Base-by-base conservation (phyloP, 2,797 vertebrate species). In the Phoebastria nigripes region DNA sequence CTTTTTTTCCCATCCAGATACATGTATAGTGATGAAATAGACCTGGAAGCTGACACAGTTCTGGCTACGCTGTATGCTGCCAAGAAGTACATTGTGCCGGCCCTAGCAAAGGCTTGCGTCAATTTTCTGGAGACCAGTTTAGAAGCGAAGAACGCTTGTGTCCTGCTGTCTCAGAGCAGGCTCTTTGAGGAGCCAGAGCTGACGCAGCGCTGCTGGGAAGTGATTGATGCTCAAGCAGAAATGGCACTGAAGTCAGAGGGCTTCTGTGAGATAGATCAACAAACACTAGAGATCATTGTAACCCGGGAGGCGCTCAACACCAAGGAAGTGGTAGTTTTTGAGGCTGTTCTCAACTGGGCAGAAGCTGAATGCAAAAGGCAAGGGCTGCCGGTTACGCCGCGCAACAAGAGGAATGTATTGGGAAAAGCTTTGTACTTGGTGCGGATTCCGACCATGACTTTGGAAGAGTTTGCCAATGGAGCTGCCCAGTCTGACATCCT, bases 171-270 rank as follows among this genome's bases (percentile, higher is more conserved):
- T 47, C 99, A 99, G 98, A 99, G 99, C 98, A 98, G 99, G 26
- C 98, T 99, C 77, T 99, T 99, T 7, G 99, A 99, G 97, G 99
- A 99, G 97, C 99, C 99, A 0, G 99, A 99, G 97, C 98, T 99
- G 95, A 99, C 98, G 3, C 98, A 99, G 98, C 99, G 99, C 91
- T 99, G 99, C 98, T 99, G 99, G 99, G 99, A 99, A 97, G 99
- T 99, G 83, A 99, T 99, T 25, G 99, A 99, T n/a, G 99, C 99
- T 1, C 99, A 99, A 97, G 99, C 99, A 3, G 99, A 99, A 98
- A 98, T 99, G 79, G 99, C 99, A 6, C 98, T 99, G 69, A 47
- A 98, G 90, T 99, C 99, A 0, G 99, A 99, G 83, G 99, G 99
- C 91, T 99, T 99, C 98, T 98, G 99, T 15, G 99, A 99, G 96